Evolutionary conservation across 2,797 vertebrate species (phyloP).

Genomic region (Poeciliopsis turneri): DNA sequence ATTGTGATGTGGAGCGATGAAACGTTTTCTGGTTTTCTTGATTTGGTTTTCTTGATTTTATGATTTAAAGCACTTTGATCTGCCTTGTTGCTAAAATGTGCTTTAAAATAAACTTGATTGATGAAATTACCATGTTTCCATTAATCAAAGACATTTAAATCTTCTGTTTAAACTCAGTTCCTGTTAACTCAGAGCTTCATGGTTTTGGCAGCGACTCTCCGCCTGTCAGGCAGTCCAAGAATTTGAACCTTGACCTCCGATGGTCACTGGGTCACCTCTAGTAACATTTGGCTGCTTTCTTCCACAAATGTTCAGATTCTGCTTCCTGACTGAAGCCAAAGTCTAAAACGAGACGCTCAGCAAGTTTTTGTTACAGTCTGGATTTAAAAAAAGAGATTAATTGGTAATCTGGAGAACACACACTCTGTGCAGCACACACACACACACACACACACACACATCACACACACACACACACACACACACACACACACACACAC

Average conservation of each 20-base stretch:
- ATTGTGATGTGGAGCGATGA: too few relatives aligned
- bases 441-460: neutral
- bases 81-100: too few relatives aligned
- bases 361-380: neutral
- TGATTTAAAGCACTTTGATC: too few relatives aligned
- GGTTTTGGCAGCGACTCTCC: conserved; percentile 17
- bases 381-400: neutral
- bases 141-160: too few relatives aligned
- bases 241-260: conserved; percentile 57
- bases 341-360: neutral
- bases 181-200: neutral
- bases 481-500: conserved; percentile 4
- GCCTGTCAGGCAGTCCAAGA: conserved; percentile 39
- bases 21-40: too few relatives aligned
- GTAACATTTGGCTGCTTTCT: conserved; percentile 59
- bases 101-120: too few relatives aligned
- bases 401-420: conserved; percentile 8
- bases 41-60: too few relatives aligned
- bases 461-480: conserved; percentile 10
- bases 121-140: too few relatives aligned
- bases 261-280: conserved; percentile 51
- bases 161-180: too few relatives aligned
- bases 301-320: conserved; percentile 45
- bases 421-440: neutral
- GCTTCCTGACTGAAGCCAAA: neutral